Conservation (phyloP, 2,797 vertebrate species). For the Gymnoscopelus braueri region DNA sequence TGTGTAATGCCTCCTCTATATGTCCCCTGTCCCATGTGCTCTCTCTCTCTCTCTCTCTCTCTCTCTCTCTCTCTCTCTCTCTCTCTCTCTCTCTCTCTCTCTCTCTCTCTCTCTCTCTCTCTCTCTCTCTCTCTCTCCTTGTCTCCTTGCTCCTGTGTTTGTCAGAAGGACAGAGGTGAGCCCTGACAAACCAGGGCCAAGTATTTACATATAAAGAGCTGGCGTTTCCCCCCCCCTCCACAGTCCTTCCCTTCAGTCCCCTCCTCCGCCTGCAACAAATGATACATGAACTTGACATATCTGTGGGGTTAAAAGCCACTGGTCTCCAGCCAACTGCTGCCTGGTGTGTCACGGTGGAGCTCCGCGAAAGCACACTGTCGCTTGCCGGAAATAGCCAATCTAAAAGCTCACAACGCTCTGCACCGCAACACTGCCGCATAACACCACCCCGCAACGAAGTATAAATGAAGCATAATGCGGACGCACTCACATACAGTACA, state of each 20-base stretch:
- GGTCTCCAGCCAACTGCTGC: conserved; percentile 59
- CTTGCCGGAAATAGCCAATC: not conserved
- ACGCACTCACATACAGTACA: too few species aligned
- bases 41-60: not conserved
- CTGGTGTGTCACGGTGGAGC: conserved; percentile 35
- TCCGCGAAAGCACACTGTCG: conserved; percentile 52
- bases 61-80: not conserved
- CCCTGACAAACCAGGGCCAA: conserved; percentile 70
- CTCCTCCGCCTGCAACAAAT: conserved; percentile 54
- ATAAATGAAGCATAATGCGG: too few species aligned
- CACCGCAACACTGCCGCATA: too few species aligned
- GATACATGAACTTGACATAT: conserved; percentile 63
- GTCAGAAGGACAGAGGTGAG: conserved; percentile 73
- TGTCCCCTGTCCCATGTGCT: too few species aligned
- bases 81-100: conserved; percentile 31
- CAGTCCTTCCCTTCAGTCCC: conserved; percentile 43
- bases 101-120: conserved; percentile 24
- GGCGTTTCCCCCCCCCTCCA: conserved; percentile 45
- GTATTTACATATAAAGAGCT: conserved; percentile 74
- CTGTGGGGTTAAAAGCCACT: conserved; percentile 64
- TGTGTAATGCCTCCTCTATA: too few species aligned
- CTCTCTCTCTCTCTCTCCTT: conserved; percentile 46
- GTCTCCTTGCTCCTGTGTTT: conserved; percentile 58
- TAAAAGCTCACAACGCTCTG: too few species aligned
- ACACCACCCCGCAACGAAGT: too few species aligned